phyloP scores from a whole-genome alignment of 2,888 invertebrate genomes.

The Agrotis clavis region DNA sequence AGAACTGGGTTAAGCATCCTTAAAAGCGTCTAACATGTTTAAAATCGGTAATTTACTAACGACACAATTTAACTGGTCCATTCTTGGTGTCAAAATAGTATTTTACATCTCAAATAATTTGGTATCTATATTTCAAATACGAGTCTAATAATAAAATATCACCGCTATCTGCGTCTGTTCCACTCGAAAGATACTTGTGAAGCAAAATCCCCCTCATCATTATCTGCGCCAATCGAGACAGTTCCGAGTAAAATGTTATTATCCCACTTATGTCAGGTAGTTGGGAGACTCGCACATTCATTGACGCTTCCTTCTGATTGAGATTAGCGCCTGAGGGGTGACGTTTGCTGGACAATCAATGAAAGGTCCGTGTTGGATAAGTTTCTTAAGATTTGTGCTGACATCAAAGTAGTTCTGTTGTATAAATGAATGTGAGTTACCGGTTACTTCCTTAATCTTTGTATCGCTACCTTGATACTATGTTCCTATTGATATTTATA shows the following conservation, averaged over 20 bases:
- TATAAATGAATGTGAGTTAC: background rate
- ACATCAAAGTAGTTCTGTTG: background rate
- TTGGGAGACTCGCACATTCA: conserved; percentile 13
- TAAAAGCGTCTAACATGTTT: too few relatives aligned
- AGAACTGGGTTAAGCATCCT: too few relatives aligned
- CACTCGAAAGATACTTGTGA: conserved; percentile 34
- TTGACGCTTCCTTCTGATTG: conserved; percentile 22
- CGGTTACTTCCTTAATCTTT: too few relatives aligned
- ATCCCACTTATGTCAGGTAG: conserved; percentile 14
- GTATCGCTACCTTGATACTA: too few relatives aligned
- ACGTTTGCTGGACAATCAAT: conserved; percentile 15
- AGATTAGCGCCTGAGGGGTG: conserved; percentile 15
- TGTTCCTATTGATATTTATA: too few relatives aligned
- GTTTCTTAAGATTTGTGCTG: background rate
- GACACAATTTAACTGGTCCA: too few relatives aligned
- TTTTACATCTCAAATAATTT: too few relatives aligned
- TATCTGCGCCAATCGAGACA: conserved; percentile 28
- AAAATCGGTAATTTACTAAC: too few relatives aligned
- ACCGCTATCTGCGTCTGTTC: conserved; percentile 6
- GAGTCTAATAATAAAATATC: too few relatives aligned
- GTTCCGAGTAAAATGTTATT: conserved; percentile 26
- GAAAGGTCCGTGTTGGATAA: background rate
- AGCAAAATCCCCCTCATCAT: conserved; percentile 45
- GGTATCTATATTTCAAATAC: too few relatives aligned
- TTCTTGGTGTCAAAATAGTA: too few relatives aligned